Conservation (phyloP, 2,888 invertebrate species). For the Drosophila phalerata region DNA sequence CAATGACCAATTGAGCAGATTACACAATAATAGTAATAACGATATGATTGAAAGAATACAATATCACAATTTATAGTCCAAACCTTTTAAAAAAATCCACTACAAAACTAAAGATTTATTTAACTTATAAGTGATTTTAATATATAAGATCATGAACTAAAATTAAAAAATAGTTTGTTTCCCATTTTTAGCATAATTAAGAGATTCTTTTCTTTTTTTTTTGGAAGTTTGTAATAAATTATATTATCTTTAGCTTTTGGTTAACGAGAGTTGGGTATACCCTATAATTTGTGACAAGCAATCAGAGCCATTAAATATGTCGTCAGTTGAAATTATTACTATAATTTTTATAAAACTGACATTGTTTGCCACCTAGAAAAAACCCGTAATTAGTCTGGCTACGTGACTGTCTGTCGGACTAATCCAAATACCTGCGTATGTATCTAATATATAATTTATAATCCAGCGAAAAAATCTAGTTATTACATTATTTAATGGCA, state of each 20-base stretch:
- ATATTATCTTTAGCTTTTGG: not conserved
- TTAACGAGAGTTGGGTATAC: not conserved
- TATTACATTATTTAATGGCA: slow-evolving; percentile 34
- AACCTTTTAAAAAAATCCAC: not conserved
- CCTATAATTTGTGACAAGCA: slow-evolving; percentile 8
- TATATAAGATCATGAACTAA: not conserved
- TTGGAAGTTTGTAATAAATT: not conserved
- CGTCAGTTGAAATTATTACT: not conserved
- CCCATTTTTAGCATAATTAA: not conserved
- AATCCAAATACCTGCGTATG: not conserved
- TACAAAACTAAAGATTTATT: not conserved
- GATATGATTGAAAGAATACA: not conserved
- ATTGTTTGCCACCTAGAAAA: slow-evolving; percentile 45
- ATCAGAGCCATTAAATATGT: slow-evolving; percentile 10
- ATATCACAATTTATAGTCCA: not conserved
- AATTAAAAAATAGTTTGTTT: not conserved
- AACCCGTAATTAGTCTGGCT: slow-evolving; percentile 48
- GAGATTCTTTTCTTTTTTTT: not conserved
- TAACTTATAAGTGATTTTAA: not conserved
- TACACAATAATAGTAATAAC: slow-evolving; percentile 9
- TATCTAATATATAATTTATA: slow-evolving; percentile 1
- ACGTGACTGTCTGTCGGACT: slow-evolving; percentile 34
- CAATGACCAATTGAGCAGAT: slow-evolving; percentile 11
- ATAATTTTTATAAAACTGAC: slow-evolving; percentile 1
- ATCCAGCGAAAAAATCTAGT: slow-evolving; percentile 44